phyloP scores from a whole-genome alignment of 64 coral and sea anemone species.

The Dendronephthya gigantea region DNA sequence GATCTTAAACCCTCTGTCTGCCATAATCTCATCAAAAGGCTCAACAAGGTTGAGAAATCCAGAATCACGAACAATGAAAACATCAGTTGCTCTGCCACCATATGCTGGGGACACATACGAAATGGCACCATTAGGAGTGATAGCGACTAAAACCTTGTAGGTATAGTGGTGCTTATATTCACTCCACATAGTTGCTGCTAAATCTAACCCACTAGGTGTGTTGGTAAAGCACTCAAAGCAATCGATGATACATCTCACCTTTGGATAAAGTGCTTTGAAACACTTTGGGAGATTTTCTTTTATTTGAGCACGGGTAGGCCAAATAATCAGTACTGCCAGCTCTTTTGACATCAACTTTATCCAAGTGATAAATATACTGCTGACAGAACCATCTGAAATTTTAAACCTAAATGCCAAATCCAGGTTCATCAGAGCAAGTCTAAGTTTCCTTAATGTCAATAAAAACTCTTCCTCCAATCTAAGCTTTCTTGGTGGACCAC shows the following conservation, averaged over 20 bases:
- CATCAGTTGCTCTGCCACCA: slow-evolving; percentile 40
- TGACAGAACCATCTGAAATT: slow-evolving; percentile 25
- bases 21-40: slow-evolving; percentile 37
- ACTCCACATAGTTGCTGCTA: slow-evolving; percentile 32
- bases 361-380: slow-evolving; percentile 53
- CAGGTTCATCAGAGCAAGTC: slow-evolving; percentile 16
- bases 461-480: slow-evolving; percentile 39
- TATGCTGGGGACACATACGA: slow-evolving; percentile 31
- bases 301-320: slow-evolving; percentile 5
- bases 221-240: slow-evolving; percentile 36
- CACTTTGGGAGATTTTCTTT: slow-evolving; percentile 16
- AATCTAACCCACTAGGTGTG: slow-evolving; percentile 30
- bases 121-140: slow-evolving; percentile 37
- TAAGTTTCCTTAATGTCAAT: slow-evolving; percentile 47
- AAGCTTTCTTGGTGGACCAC: slow-evolving; percentile 36
- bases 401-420: slow-evolving; percentile 41
- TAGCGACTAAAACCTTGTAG: slow-evolving; percentile 34
- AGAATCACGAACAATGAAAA: slow-evolving; percentile 30
- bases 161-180: slow-evolving; percentile 32
- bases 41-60: slow-evolving; percentile 18
- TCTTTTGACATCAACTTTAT: slow-evolving; percentile 51
- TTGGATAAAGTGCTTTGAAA: slow-evolving; percentile 16
- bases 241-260: slow-evolving; percentile 39
- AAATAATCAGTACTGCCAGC: slow-evolving; percentile 41
- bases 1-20: not conserved